phyloP scores from a whole-genome alignment of 2,113 vertebrate species.

The Lanius collurio region DNA sequence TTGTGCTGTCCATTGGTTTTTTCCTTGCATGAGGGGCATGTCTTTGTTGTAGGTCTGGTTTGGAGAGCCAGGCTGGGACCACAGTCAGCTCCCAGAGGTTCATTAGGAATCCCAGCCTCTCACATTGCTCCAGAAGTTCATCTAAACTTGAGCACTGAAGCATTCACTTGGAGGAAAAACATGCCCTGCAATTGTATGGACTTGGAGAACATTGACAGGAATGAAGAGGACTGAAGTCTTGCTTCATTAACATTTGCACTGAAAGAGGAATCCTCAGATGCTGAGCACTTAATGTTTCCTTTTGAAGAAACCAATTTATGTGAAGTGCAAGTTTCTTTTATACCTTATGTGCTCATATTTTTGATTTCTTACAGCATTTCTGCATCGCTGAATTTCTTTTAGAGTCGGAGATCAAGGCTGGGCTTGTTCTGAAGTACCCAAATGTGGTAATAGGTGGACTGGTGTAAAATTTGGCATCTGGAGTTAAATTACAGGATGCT shows the following conservation, averaged over 20 bases:
- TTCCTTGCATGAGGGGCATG: accelerated
- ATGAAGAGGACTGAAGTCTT: background rate
- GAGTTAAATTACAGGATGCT: constrained; percentile 79
- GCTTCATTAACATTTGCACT: constrained; percentile 46
- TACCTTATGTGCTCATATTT: background rate
- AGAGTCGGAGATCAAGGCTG: constrained; percentile 24
- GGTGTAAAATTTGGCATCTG: constrained; percentile 70
- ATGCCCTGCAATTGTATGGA: background rate
- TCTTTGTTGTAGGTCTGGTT: background rate
- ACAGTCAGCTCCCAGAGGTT: accelerated
- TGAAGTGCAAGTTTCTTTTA: constrained; percentile 41
- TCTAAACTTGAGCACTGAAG: background rate
- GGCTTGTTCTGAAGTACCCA: constrained; percentile 59
- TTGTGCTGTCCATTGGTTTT: background rate
- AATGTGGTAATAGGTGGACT: constrained; percentile 64
- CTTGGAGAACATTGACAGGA: background rate
- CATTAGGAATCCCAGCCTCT: background rate
- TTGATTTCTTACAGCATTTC: background rate
- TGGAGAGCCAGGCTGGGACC: background rate
- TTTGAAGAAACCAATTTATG: constrained; percentile 57
- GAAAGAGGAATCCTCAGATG: constrained; percentile 32
- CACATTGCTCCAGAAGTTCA: background rate
- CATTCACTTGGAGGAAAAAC: background rate
- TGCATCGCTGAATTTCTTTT: constrained; percentile 12
- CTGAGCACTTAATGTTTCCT: constrained; percentile 43